phyloP scores from a whole-genome alignment of 2,113 vertebrate genomes.

The Tautogolabrus adspersus region DNA sequence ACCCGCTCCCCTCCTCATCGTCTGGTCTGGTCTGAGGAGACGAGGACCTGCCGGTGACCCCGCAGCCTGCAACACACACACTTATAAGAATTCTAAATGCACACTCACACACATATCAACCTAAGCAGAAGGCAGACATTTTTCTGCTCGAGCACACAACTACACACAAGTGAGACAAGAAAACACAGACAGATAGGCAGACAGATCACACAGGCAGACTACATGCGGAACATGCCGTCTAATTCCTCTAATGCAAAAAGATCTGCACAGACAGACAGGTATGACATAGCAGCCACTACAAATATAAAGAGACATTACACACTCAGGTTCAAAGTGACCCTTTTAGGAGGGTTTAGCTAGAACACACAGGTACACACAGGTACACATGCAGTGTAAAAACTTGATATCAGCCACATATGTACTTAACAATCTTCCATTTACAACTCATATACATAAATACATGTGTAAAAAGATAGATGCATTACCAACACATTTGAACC shows the following conservation, averaged over 20 bases:
- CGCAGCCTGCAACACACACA: constrained; percentile 61
- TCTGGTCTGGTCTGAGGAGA: constrained; percentile 79
- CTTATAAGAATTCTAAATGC: constrained; percentile 70
- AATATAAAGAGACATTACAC: constrained; percentile 61
- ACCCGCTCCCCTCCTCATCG: constrained; percentile 71
- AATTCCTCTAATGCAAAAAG: constrained; percentile 73
- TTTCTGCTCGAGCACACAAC: constrained; percentile 46
- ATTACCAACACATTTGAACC: constrained; percentile 31
- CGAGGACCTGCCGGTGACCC: constrained; percentile 81
- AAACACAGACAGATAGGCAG: constrained; percentile 72
- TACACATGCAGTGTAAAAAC: constrained; percentile 20
- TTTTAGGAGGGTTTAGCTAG: constrained; percentile 45
- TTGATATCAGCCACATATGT: constrained; percentile 25
- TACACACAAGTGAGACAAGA: constrained; percentile 58
- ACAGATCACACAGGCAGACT: constrained; percentile 73
- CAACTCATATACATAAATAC: constrained; percentile 2
- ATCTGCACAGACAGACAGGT: constrained; percentile 76
- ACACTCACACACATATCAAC: constrained; percentile 55
- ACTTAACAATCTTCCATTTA: not conserved
- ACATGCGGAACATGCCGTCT: constrained; percentile 72
- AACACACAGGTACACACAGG: constrained; percentile 26
- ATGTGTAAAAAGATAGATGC: constrained; percentile 1
- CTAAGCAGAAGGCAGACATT: constrained; percentile 46
- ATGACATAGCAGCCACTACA: constrained; percentile 62
- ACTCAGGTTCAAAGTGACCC: constrained; percentile 26